These are phyloP conservation scores for Spondyliosoma cantharus DNA, from an alignment of 2,797 vertebrate genomes.

Conservation along the genomic window DNA sequence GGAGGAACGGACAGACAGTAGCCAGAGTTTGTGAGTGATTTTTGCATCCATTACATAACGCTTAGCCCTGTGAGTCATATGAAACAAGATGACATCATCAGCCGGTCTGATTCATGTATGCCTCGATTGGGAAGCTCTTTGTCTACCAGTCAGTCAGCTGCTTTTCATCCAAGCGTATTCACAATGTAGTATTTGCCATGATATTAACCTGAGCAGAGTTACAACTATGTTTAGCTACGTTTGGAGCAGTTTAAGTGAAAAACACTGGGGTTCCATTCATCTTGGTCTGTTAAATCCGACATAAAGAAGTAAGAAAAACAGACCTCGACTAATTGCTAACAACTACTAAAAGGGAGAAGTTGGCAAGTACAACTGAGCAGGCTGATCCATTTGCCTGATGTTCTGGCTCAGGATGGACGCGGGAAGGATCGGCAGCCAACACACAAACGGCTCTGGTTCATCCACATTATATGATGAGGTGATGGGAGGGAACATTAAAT, in stretches of 20 bases:
- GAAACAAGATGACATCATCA: slow-evolving; percentile 67
- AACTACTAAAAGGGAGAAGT: slow-evolving; percentile 38
- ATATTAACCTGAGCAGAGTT: background rate
- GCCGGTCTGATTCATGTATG: slow-evolving; percentile 62
- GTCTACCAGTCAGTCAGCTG: slow-evolving; percentile 29
- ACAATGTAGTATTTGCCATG: slow-evolving; percentile 14
- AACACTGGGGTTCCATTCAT: background rate
- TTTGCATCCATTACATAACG: slow-evolving; percentile 83
- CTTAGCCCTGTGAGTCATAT: slow-evolving; percentile 66
- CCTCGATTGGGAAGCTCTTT: slow-evolving; percentile 40
- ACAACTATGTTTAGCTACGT: slow-evolving; percentile 9
- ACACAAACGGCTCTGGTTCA: slow-evolving; percentile 48
- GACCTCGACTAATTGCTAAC: slow-evolving; percentile 33
- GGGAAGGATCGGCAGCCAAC: slow-evolving; percentile 46
- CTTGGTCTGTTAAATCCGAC: slow-evolving; percentile 15
- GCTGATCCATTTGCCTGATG: slow-evolving; percentile 64
- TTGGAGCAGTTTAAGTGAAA: background rate
- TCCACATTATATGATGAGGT: slow-evolving; percentile 54
- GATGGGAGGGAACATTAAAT: slow-evolving; percentile 67
- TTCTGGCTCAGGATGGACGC: slow-evolving; percentile 59
- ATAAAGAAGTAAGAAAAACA: slow-evolving; percentile 31
- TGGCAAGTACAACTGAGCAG: slow-evolving; percentile 28
- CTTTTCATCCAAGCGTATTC: slow-evolving; percentile 9
- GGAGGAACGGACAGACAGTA: slow-evolving; percentile 58
- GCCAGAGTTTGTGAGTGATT: slow-evolving; percentile 60